Conservation (phyloP, 2,888 invertebrate genomes). For the Julus scanicus region DNA sequence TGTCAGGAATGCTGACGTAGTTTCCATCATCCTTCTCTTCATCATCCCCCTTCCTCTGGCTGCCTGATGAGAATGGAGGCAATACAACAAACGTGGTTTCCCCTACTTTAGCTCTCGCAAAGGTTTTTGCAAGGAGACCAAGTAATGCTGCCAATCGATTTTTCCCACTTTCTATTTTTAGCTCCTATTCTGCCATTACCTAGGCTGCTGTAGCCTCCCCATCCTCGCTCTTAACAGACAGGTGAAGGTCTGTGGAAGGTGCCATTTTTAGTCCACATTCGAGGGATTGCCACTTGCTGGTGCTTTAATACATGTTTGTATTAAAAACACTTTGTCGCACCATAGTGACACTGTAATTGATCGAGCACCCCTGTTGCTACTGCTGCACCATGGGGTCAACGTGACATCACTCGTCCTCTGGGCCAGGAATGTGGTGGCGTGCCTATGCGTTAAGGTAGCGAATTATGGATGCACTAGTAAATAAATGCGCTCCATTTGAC, state of each 20-base stretch:
- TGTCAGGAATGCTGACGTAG: constrained; percentile 40
- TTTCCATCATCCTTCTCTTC: constrained; percentile 20
- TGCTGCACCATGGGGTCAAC: neutral
- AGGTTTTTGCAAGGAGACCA: neutral
- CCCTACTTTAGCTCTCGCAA: neutral
- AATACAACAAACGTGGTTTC: neutral
- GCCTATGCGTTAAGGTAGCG: neutral
- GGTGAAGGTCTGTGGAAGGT: constrained; percentile 49
- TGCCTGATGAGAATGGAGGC: neutral
- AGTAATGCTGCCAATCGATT: neutral
- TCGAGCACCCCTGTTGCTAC: neutral
- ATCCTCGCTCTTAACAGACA: constrained; percentile 48
- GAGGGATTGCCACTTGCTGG: neutral
- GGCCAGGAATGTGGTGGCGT: neutral
- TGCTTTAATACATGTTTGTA: neutral
- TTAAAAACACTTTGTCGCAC: constrained; percentile 14
- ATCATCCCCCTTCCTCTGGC: neutral
- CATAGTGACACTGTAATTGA: neutral
- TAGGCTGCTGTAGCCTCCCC: constrained; percentile 45
- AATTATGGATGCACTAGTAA: neutral
- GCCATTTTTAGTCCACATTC: constrained; percentile 16
- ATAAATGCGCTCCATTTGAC: constrained; percentile 19
- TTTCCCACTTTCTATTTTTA: constrained; percentile 40
- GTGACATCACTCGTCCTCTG: neutral
- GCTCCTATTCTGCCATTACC: constrained; percentile 29